Evolutionary conservation across 2,888 invertebrate species (phyloP).

Genomic region (Pycnomerus fuliginosus): DNA sequence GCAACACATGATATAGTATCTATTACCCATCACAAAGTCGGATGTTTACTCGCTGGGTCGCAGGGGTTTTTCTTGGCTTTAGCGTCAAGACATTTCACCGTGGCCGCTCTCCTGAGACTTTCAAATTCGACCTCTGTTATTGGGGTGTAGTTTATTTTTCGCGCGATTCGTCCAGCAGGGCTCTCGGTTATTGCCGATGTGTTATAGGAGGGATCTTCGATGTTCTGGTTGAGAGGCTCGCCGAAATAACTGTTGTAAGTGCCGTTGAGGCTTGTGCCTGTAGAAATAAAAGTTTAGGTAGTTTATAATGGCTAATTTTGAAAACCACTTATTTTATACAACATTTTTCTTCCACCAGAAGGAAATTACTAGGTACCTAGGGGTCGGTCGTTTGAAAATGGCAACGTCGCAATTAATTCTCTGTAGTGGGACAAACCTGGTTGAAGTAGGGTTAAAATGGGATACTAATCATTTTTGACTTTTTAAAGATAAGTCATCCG

Average conservation of each 20-base stretch:
- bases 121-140: conserved; percentile 48
- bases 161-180: conserved; percentile 48
- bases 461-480: no score
- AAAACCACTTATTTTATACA: no score
- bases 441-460: no score
- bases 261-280: conserved; percentile 47
- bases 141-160: conserved; percentile 47
- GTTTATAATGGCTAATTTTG: no score
- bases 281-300: conserved; percentile 3
- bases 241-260: conserved; percentile 53
- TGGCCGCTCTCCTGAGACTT: conserved; percentile 48
- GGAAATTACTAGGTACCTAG: no score
- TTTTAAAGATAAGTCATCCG: no score
- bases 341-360: no score
- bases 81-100: conserved; percentile 47
- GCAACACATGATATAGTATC: conserved; percentile 15
- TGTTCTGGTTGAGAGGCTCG: conserved; percentile 47
- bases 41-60: conserved; percentile 48
- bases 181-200: conserved; percentile 49
- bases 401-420: no score
- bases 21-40: no score
- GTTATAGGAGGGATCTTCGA: conserved; percentile 50
- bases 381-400: no score
- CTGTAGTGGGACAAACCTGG: no score
- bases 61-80: conserved; percentile 50